A percentile compares a stretch with the other conserved stretches of the same genome.
phyloP scores from a whole-genome alignment of 2,797 vertebrate species.

The Myotis myotis region DNA sequence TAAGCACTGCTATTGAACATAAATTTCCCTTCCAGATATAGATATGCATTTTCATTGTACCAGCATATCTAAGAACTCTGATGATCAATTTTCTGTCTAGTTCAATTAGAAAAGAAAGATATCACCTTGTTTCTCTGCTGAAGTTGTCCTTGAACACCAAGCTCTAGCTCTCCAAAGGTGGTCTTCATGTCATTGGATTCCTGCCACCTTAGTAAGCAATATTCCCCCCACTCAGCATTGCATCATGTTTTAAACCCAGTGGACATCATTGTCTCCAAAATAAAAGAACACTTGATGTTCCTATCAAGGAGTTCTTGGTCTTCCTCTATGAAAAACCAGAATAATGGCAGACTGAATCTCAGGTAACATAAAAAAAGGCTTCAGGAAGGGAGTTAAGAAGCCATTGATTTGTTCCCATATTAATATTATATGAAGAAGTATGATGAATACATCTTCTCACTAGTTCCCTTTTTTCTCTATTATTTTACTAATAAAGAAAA shows the following conservation, averaged over 20 bases:
- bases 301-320: constrained; percentile 25
- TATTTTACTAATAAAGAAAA: constrained; percentile 55
- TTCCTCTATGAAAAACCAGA: constrained; percentile 43
- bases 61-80: constrained; percentile 62
- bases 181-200: not conserved
- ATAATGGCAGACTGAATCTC: constrained; percentile 34
- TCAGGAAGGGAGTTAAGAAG: not conserved
- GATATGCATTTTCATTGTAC: constrained; percentile 63
- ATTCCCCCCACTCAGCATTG: not conserved
- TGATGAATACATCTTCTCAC: not conserved
- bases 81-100: constrained; percentile 81
- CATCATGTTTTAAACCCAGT: not conserved
- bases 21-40: constrained; percentile 48
- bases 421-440: not conserved
- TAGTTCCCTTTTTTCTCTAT: not conserved
- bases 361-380: constrained; percentile 56
- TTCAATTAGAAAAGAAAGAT: constrained; percentile 81
- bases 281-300: constrained; percentile 42
- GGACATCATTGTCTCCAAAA: constrained; percentile 53
- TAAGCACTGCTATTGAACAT: constrained; percentile 46
- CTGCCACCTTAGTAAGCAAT: not conserved
- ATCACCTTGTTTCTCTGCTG: constrained; percentile 66
- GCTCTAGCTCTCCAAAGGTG: not conserved
- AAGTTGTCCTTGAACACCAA: constrained; percentile 75
- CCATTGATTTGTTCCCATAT: not conserved